Evolutionary conservation across 2,113 vertebrate genomes (phyloP).

Genomic region (Osmerus eperlanus): DNA sequence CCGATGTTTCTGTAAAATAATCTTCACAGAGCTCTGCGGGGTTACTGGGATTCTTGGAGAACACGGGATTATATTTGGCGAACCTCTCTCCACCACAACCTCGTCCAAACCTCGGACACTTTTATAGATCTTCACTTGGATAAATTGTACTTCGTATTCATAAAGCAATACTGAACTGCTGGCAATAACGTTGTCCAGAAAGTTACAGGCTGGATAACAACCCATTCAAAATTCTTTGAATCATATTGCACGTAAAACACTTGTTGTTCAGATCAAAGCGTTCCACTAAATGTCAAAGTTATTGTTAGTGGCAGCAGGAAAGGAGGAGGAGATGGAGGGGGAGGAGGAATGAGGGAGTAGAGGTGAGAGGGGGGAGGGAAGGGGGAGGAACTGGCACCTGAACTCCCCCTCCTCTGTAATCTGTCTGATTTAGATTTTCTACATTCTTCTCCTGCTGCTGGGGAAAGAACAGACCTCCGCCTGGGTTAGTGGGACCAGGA

Average conservation of each 20-base stretch:
- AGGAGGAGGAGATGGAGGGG: slow-evolving; percentile 4
- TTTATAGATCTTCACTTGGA: neutral
- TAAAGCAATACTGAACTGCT: slow-evolving; percentile 7
- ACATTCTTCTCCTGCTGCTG: no score
- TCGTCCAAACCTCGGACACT: slow-evolving; percentile 6
- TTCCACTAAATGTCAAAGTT: slow-evolving; percentile 13
- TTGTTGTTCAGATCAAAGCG: slow-evolving; percentile 27
- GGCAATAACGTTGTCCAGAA: neutral
- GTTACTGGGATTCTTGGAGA: neutral
- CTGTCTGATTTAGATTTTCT: no score
- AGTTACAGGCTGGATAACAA: slow-evolving; percentile 13
- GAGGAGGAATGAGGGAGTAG: neutral
- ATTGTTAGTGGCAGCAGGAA: slow-evolving; percentile 30
- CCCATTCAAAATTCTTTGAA: slow-evolving; percentile 5
- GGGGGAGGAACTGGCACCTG: neutral
- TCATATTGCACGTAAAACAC: slow-evolving; percentile 16
- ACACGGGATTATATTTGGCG: slow-evolving; percentile 6
- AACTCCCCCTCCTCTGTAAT: no score
- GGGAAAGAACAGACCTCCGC: no score
- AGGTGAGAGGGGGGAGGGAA: no score
- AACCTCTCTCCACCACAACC: slow-evolving; percentile 8
- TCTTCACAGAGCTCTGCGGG: neutral
- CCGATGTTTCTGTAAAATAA: neutral
- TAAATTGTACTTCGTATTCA: neutral
- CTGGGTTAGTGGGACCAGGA: no score